Percentiles rank a stretch among this genome's conserved stretches.
These are phyloP conservation scores for Schlechtendalia chinensis DNA, from an alignment of 1,140 invertebrate genomes.

Conservation along the genomic window DNA sequence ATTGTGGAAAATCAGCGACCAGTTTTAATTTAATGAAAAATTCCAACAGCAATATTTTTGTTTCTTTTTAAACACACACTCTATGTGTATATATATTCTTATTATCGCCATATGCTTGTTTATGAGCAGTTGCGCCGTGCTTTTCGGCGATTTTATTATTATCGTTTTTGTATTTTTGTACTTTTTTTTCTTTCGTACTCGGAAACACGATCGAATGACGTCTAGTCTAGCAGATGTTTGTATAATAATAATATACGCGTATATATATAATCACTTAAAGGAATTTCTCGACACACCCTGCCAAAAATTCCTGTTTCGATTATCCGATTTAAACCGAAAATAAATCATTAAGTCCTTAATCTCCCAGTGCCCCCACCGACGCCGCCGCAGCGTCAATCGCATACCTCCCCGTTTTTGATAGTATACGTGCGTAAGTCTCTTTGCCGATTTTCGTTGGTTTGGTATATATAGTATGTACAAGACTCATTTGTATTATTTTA, in stretches of 20 bases:
- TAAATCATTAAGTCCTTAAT: background rate
- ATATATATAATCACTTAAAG: background rate
- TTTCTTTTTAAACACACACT: too few species aligned
- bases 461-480: too few species aligned
- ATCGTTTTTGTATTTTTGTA: too few species aligned
- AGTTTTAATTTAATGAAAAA: too few species aligned
- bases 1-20: too few species aligned
- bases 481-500: too few species aligned
- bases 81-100: too few species aligned
- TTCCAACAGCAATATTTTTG: too few species aligned
- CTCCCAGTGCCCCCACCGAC: background rate
- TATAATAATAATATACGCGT: background rate
- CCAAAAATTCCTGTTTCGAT: slow-evolving; percentile 10
- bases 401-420: background rate
- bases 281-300: slow-evolving; percentile 13
- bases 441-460: background rate
- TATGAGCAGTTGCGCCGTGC: too few species aligned
- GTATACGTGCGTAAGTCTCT: background rate
- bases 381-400: background rate
- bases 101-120: too few species aligned
- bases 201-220: background rate
- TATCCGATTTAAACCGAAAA: slow-evolving; percentile 31
- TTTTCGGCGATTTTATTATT: too few species aligned
- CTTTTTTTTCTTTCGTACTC: background rate
- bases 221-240: background rate